Evolutionary conservation across 2,113 vertebrate species (phyloP), one percentile per base, ranked within the genome.

Genomic region (Podarcis cretensis): DNA sequence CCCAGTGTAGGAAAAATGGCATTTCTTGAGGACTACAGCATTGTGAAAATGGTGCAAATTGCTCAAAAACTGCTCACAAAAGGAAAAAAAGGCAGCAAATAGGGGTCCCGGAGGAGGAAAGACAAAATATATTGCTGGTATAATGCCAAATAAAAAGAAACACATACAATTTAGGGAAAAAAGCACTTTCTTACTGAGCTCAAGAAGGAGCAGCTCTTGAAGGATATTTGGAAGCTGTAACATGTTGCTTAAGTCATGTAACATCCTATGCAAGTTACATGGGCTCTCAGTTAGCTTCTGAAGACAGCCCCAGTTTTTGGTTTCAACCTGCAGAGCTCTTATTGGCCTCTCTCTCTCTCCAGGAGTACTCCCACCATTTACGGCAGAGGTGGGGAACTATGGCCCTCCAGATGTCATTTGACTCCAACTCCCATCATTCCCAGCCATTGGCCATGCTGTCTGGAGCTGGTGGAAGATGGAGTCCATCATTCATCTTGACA

Each of bases 141-240:
- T 27, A 48, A 48, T 57, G 27, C 18, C 16, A 54, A 12, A 2
- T 21, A n/a, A 73, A 73, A 54, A 9, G 10, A 84, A 48, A 7
- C 9, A 14, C 14, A n/a, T n/a, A 13, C 37, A 8, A 4, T 66
- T 27, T 30, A 30, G 63, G 48, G 0, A 0, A 1, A 1, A 7
- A 85, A 35, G 30, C 6, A 3, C 20, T 25, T 32, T 18, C 48
- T 6, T 59, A 13, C 48, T 5, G 21, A 48, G 21, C 25, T 74
- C n/a, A 35, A 84, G 48, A 35, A 21, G 30, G 37, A n/a, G 48
- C n/a, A 25, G 30, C n/a, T 73, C 69, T 25, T 57, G 54, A 74
- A 57, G 5, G 73, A 21, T n/a, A 59, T 16, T 32, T 13, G 54
- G 48, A 84, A 85, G 54, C 12, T 16, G 13, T 74, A 59, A 37